Evolutionary conservation across 2,888 invertebrate species (phyloP).

Genomic region (Cerastoderma edule): DNA sequence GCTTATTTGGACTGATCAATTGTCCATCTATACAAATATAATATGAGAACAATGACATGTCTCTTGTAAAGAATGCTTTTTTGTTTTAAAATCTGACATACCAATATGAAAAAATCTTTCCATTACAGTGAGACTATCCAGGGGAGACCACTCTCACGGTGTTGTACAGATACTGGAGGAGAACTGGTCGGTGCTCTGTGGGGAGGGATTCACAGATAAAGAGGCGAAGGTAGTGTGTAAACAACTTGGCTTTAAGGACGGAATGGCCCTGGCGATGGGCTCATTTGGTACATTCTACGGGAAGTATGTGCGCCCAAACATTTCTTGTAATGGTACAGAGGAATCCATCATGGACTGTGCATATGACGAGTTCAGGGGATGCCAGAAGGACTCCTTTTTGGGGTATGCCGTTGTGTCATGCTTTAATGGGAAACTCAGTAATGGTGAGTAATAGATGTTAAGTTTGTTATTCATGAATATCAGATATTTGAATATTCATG

Average conservation of each 20-base stretch:
- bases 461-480: too few relatives aligned
- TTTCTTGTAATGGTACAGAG: constrained; percentile 69
- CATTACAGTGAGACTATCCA: constrained; percentile 61
- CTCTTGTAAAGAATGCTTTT: too few relatives aligned
- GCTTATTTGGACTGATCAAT: too few relatives aligned
- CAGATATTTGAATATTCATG: too few relatives aligned
- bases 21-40: too few relatives aligned
- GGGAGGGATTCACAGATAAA: constrained; percentile 69
- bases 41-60: too few relatives aligned
- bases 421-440: constrained; percentile 66
- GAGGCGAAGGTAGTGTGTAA: constrained; percentile 72
- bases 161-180: constrained; percentile 68
- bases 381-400: constrained; percentile 64
- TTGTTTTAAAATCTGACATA: too few relatives aligned
- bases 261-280: constrained; percentile 67
- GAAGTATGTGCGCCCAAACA: constrained; percentile 65
- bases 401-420: constrained; percentile 75
- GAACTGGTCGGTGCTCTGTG: constrained; percentile 74
- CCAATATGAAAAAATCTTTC: too few relatives aligned
- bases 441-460: constrained; percentile 62
- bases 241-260: constrained; percentile 64
- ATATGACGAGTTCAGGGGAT: constrained; percentile 63
- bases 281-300: constrained; percentile 69
- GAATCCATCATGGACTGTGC: constrained; percentile 64
- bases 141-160: constrained; percentile 72